Evolutionary conservation across 2,113 vertebrate species (phyloP).

Genomic region (Eubucco bourcierii): DNA sequence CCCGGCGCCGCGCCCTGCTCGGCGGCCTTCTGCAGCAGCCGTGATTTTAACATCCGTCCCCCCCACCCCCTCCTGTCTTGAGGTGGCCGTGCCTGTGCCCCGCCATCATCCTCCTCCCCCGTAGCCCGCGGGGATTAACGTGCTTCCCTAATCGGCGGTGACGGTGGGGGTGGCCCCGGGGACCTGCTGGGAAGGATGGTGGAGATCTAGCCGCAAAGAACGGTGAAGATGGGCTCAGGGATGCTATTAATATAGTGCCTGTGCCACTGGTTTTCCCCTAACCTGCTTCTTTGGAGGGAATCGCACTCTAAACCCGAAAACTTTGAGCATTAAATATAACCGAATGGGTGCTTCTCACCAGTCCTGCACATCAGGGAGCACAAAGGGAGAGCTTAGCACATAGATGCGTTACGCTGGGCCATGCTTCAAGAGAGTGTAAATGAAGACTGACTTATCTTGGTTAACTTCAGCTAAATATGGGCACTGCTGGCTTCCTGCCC

Average conservation of each 20-base stretch:
- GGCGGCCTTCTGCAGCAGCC: not conserved
- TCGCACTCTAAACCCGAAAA: not conserved
- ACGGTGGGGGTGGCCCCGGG: not conserved
- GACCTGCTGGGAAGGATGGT: not conserved
- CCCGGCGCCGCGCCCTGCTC: not conserved
- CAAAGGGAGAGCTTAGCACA: not conserved
- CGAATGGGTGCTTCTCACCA: not conserved
- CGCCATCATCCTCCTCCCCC: not conserved
- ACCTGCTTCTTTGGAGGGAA: not conserved
- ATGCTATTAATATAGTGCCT: fast-evolving
- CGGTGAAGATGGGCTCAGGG: not conserved
- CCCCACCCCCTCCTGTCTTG: not conserved
- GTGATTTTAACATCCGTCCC: not conserved
- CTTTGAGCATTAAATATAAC: too few species aligned
- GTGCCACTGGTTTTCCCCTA: not conserved
- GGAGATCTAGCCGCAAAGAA: not conserved
- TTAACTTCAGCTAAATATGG: not conserved
- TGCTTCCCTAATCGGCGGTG: not conserved
- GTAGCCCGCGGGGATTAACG: not conserved
- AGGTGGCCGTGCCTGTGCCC: not conserved
- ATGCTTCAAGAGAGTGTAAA: not conserved
- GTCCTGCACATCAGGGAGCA: fast-evolving
- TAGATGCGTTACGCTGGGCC: fast-evolving
- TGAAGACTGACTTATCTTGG: not conserved
- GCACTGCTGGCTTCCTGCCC: not conserved